Evolutionary conservation across 1,140 invertebrate genomes (phyloP).

Genomic region (Galendromus occidentalis): DNA sequence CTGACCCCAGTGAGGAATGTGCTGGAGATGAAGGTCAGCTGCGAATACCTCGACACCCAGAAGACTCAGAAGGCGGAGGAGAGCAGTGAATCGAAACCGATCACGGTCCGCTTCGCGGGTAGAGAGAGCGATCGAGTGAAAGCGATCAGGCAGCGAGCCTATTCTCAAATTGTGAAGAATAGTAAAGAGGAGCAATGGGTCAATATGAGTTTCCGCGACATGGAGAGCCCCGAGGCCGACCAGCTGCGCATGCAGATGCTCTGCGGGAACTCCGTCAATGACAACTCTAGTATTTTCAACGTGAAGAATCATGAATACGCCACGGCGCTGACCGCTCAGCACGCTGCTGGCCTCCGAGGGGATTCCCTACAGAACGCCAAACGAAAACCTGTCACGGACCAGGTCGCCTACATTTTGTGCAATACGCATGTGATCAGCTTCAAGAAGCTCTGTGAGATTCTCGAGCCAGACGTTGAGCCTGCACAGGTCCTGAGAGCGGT

Average conservation of each 20-base stretch:
- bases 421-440: neutral
- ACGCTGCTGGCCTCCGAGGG: neutral
- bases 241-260: neutral
- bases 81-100: neutral
- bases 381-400: neutral
- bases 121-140: constrained; percentile 5
- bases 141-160: neutral
- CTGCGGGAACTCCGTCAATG: neutral
- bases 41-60: constrained; percentile 6
- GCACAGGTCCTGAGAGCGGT: constrained; percentile 3
- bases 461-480: neutral
- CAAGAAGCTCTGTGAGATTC: neutral
- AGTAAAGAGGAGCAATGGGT: neutral
- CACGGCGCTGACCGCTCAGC: neutral
- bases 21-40: neutral
- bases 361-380: neutral
- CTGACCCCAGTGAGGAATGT: neutral
- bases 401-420: neutral
- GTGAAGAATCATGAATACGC: neutral
- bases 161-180: constrained; percentile 6
- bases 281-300: constrained; percentile 2
- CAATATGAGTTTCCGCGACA: neutral
- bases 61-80: neutral
- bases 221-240: neutral
- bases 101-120: neutral